Evolutionary conservation across 2,797 vertebrate species (phyloP), one percentile per base, ranked within the genome.

Genomic region (Etheostoma nigrum): DNA sequence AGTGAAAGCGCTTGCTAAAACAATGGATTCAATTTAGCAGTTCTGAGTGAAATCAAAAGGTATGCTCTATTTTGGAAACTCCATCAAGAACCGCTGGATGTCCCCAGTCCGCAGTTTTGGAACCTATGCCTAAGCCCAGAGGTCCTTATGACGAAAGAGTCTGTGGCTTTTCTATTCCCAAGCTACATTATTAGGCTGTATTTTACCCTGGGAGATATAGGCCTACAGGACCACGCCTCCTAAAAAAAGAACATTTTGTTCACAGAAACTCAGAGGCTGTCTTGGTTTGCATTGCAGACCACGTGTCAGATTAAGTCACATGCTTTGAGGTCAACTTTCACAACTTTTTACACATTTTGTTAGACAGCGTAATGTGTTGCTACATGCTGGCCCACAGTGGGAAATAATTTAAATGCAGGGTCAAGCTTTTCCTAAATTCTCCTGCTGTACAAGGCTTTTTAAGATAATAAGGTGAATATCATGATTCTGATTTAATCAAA

Each of bases 191-290:
- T 81, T 84, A 81, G 74, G 55, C 72, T 58, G 42, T 64, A 47
- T 76, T 81, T 74, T 65, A 79, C 61, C 25, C 70, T 15, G 64
- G 67, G 30, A 84, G 76, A 84, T 83, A 86, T 53, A 81, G 88
- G 89, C 87, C 88, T 88, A 67, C 82, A 67, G 74, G 79, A 85
- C 91, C 93, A 93, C 91, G 86, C 93, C 93, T 89, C 89, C 84
- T 71, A 47, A 86, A 89, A 89, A 87, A 81, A 86, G 91, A 91
- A 95, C 94, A 95, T 94, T 94, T 92, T 95, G 93, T 95, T 92
- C 94, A 86, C 86, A 74, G 81, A 89, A 88, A 76, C 85, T 83
- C 84, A 83, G 87, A 91, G 92, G 86, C 90, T 73, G 88, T 85
- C 87, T 92, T 78, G 67, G 83, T 91, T 88, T 93, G 91, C 87